These are phyloP conservation scores for Sialis fuliginosa DNA, from an alignment of 2,888 invertebrate species.

Conservation along the genomic window DNA sequence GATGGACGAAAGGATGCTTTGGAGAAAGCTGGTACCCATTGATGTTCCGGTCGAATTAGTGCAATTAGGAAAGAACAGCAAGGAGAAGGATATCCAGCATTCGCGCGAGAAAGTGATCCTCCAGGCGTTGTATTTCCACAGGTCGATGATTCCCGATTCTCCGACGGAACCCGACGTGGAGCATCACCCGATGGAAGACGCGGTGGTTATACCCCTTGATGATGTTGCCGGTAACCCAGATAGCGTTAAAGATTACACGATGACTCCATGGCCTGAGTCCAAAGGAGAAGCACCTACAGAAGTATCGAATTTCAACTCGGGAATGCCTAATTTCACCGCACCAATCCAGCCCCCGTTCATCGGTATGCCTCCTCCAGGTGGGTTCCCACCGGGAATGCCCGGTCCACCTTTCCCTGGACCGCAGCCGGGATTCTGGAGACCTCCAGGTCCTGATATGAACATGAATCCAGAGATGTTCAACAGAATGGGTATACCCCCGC, in stretches of 20 bases:
- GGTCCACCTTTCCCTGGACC: conserved; percentile 27
- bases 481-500: conserved; percentile 26
- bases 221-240: conserved; percentile 74
- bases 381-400: conserved; percentile 29
- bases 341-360: conserved; percentile 19
- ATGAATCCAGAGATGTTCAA: conserved; percentile 16
- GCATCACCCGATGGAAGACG: conserved; percentile 56
- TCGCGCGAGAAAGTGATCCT: conserved; percentile 72
- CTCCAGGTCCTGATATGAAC: conserved; percentile 12
- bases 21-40: conserved; percentile 54
- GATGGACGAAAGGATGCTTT: conserved; percentile 66
- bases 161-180: conserved; percentile 77
- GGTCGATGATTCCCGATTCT: conserved; percentile 70
- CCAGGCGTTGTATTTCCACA: conserved; percentile 64
- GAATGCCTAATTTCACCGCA: too few species aligned
- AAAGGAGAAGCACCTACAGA: conserved; percentile 43
- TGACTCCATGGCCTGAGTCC: conserved; percentile 70
- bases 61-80: conserved; percentile 59
- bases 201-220: conserved; percentile 71
- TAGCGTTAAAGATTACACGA: conserved; percentile 58
- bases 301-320: conserved; percentile 27
- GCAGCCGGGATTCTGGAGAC: conserved; percentile 23
- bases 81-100: conserved; percentile 74
- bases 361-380: conserved; percentile 8
- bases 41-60: conserved; percentile 47